These are phyloP conservation scores for Mastacembelus armatus DNA, from an alignment of 2,797 vertebrate genomes.

Conservation along the genomic window DNA sequence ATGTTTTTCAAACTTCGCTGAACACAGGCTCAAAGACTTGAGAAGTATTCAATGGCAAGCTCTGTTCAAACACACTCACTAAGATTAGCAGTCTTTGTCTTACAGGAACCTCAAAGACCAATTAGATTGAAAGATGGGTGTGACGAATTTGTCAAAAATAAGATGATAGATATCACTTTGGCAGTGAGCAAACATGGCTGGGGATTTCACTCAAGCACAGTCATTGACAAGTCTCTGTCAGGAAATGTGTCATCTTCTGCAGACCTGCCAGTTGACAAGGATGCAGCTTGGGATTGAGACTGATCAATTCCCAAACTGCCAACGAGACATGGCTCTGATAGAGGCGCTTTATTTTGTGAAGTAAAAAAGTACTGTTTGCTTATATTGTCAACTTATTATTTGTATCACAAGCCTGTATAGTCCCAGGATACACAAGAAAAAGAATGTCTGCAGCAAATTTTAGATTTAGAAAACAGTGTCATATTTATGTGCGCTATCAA, in stretches of 20 bases:
- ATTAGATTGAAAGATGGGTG: constrained; percentile 78
- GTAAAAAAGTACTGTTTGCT: constrained; percentile 51
- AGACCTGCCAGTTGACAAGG: constrained; percentile 78
- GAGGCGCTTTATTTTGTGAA: constrained; percentile 67
- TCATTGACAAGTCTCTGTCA: constrained; percentile 81
- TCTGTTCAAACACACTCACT: constrained; percentile 58
- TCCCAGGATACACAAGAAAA: constrained; percentile 50
- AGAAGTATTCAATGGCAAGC: constrained; percentile 66
- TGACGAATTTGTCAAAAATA: constrained; percentile 79
- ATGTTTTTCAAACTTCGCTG: constrained; percentile 79
- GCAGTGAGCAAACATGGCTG: constrained; percentile 69
- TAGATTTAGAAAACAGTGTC: background rate
- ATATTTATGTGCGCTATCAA: constrained; percentile 42
- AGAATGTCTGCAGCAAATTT: constrained; percentile 27
- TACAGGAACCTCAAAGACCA: constrained; percentile 75
- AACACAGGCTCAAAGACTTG: constrained; percentile 69
- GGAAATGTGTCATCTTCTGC: constrained; percentile 75
- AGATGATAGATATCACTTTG: constrained; percentile 74
- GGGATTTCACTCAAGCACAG: constrained; percentile 76
- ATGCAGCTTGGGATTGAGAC: constrained; percentile 73
- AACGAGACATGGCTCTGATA: constrained; percentile 68
- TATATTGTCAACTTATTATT: constrained; percentile 68
- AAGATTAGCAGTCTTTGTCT: constrained; percentile 79
- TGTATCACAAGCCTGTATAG: constrained; percentile 43
- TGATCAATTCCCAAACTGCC: constrained; percentile 83